phyloP scores from a whole-genome alignment of 2,113 vertebrate genomes.

The Pelecanus crispus region DNA sequence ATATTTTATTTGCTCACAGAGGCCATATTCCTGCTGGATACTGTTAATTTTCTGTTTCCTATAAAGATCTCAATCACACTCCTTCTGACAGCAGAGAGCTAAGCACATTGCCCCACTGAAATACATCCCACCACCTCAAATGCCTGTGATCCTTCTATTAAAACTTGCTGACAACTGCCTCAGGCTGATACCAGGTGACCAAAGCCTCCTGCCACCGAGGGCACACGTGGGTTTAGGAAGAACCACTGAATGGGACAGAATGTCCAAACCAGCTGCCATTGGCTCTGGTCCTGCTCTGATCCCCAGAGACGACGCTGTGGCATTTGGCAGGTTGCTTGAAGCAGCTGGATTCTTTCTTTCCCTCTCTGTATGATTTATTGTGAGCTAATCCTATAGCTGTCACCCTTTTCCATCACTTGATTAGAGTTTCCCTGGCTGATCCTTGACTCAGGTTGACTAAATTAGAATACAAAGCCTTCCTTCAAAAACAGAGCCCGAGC shows the following conservation, averaged over 20 bases:
- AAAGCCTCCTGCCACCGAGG: not conserved
- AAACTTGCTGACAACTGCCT: not conserved
- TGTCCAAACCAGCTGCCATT: not conserved
- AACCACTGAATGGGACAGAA: not conserved
- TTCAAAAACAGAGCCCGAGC: not conserved
- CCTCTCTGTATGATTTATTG: slow-evolving; percentile 9
- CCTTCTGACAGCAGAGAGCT: not conserved
- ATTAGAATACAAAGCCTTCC: not conserved
- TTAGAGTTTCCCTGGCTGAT: not conserved
- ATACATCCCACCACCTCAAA: not conserved
- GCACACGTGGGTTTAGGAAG: not conserved
- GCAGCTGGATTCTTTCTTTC: slow-evolving; percentile 33
- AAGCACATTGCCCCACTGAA: not conserved
- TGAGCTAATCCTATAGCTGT: not conserved
- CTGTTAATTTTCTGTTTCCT: not conserved
- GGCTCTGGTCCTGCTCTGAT: not conserved
- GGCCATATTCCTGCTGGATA: not conserved
- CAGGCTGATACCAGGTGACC: not conserved
- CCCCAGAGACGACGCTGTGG: not conserved
- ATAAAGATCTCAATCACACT: not conserved
- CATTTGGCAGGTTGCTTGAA: not conserved
- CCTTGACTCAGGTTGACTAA: not conserved
- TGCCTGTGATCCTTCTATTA: not conserved
- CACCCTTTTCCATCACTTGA: slow-evolving; percentile 20
- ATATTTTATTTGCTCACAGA: not conserved